Evolutionary conservation across 2,888 invertebrate genomes (phyloP).

Genomic region (Ophonus ardosiacus): DNA sequence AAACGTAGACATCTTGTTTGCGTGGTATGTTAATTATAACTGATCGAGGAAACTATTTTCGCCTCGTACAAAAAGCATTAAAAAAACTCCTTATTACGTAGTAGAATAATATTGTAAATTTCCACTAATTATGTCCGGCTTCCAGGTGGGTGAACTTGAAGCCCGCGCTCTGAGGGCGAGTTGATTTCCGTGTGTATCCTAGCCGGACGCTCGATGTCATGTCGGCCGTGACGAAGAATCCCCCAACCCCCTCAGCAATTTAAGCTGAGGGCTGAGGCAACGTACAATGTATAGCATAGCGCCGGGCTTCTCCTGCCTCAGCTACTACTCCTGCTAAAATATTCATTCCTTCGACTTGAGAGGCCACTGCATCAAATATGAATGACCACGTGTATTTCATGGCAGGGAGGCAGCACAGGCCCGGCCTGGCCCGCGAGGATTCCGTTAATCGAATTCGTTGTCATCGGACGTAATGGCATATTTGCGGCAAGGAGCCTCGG

Average conservation of each 20-base stretch:
- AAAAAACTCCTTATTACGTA: constrained; percentile 15
- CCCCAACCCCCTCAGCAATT: constrained; percentile 61
- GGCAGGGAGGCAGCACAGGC: constrained; percentile 65
- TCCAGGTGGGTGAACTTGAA: constrained; percentile 27
- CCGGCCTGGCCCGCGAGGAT: constrained; percentile 33
- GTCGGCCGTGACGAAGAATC: constrained; percentile 43
- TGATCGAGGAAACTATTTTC: neutral
- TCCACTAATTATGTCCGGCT: constrained; percentile 45
- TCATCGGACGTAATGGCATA: constrained; percentile 59
- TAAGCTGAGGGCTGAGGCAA: constrained; percentile 32
- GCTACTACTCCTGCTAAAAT: constrained; percentile 69
- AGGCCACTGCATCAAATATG: constrained; percentile 71
- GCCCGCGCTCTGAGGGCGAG: neutral
- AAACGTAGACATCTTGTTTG: too few relatives aligned
- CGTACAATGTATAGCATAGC: constrained; percentile 44
- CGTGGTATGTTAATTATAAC: neutral
- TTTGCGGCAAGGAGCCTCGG: constrained; percentile 33
- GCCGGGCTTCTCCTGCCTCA: constrained; percentile 26
- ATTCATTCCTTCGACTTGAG: constrained; percentile 71
- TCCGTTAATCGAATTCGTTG: constrained; percentile 60
- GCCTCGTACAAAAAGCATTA: neutral
- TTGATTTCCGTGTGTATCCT: constrained; percentile 12
- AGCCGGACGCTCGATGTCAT: constrained; percentile 47
- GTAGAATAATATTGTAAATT: constrained; percentile 30
- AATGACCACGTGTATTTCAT: constrained; percentile 70